Base-by-base conservation (phyloP, 2,797 vertebrate species). In the Pteropus rufus region DNA sequence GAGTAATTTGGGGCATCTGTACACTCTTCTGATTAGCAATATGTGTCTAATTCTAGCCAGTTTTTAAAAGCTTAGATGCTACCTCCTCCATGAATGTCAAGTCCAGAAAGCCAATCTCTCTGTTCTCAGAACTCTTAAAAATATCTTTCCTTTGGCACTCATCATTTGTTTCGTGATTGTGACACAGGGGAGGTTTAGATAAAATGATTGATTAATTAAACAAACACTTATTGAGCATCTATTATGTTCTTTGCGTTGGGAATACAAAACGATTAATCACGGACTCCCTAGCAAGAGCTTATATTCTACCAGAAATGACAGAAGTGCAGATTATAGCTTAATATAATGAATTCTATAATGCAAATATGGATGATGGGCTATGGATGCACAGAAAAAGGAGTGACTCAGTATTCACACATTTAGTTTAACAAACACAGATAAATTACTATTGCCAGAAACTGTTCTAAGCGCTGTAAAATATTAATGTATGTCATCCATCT, bases 151-250 rank as follows among this genome's bases (percentile, higher is more conserved):
- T 89, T 89, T 81, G 81, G 21, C 24, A 91, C 7, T 69, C 24
- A 60, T 81, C 83, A 64, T 93, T 93, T 93, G 26, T 84, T 93
- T 94, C 16, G 80, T 92, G 73, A 82, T 90, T 23, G 12, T 85
- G 67, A 81, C 44, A 44, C 7, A 24, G 26, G 15, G 52, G 16
- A 95, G 19, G 8, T 58, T 52, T 94, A 91, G 58, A 52, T 31
- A 93, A 90, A 93, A 54, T 65, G 49, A 89, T 81, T 90, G 49
- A 60, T 89, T 89, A 88, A 85, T 93, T 85, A 96, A 87, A 62
- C 41, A 89, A 67, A 91, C 26, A 95, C 39, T 96, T 97, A 89
- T 23, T 94, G 89, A 94, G 62, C 49, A 79, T 85, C 41, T 93
- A 76, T 76, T 93, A 92, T 75, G 34, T 82, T 75, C 67, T 96